phyloP scores from a whole-genome alignment of 2,797 vertebrate genomes.

The Alectoris magna region DNA sequence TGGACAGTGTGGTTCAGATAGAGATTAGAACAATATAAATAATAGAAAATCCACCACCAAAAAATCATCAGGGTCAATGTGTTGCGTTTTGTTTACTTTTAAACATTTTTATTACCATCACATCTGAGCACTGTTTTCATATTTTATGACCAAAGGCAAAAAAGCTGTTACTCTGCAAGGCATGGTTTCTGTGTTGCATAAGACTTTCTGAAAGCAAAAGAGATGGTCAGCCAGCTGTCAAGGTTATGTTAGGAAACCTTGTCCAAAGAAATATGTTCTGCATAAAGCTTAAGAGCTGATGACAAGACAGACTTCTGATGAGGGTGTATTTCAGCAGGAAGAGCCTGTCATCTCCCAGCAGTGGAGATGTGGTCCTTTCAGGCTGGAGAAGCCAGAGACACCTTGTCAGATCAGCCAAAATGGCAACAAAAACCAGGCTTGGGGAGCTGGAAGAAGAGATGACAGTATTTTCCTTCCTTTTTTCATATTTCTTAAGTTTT shows the following conservation, averaged over 20 bases:
- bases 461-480: not conserved
- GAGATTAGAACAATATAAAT: not conserved
- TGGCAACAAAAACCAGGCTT: not conserved
- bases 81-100: not conserved
- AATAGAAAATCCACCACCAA: not conserved
- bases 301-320: not conserved
- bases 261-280: not conserved
- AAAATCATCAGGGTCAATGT: not conserved
- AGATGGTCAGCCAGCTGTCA: not conserved
- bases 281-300: not conserved
- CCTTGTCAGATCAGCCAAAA: not conserved
- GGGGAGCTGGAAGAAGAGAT: not conserved
- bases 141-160: conserved; percentile 28
- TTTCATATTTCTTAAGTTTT: not conserved
- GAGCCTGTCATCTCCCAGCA: not conserved
- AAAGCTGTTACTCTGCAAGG: not conserved
- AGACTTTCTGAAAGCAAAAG: conserved; percentile 19
- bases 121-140: conserved; percentile 1
- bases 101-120: conserved; percentile 6
- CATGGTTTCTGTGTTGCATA: not conserved
- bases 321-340: not conserved
- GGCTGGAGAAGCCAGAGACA: not conserved
- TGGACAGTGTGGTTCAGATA: not conserved
- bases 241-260: not conserved
- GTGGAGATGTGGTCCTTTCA: accelerated